Evolutionary conservation across 2,797 vertebrate genomes (phyloP).

Genomic region (Epinephelus malabaricus): DNA sequence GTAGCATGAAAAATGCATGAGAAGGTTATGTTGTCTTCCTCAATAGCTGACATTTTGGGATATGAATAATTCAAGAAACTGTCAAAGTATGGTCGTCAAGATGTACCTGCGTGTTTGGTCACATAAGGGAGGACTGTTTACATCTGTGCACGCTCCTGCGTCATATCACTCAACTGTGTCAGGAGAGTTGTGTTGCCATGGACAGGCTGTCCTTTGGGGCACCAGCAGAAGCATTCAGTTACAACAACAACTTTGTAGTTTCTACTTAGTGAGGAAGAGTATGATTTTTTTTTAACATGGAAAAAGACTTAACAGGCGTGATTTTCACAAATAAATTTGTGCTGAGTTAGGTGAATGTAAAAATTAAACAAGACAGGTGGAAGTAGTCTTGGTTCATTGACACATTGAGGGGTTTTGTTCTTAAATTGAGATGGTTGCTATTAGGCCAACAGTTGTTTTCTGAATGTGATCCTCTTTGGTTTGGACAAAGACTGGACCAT

Average conservation of each 20-base stretch:
- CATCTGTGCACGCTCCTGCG: neutral
- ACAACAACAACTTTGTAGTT: constrained; percentile 51
- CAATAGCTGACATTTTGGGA: constrained; percentile 25
- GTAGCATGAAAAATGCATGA: constrained; percentile 33
- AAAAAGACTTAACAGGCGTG: neutral
- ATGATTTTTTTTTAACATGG: neutral
- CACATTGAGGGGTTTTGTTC: neutral
- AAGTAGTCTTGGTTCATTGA: neutral
- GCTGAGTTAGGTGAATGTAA: neutral
- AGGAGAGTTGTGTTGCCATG: constrained; percentile 52
- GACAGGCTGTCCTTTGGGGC: constrained; percentile 48
- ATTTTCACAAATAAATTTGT: constrained; percentile 1
- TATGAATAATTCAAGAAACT: constrained; percentile 40
- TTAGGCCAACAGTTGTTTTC: neutral
- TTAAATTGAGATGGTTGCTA: neutral
- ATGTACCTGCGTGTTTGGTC: constrained; percentile 8
- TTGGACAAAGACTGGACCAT: neutral
- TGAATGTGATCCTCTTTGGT: neutral
- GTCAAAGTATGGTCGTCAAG: neutral
- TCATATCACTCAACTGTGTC: constrained; percentile 14
- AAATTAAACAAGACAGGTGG: neutral
- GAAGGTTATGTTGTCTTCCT: neutral
- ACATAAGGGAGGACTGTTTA: constrained; percentile 36
- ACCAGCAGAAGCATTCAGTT: constrained; percentile 32
- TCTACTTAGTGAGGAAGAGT: neutral